phyloP scores from a whole-genome alignment of 2,113 vertebrate genomes.

The Scomber japonicus region DNA sequence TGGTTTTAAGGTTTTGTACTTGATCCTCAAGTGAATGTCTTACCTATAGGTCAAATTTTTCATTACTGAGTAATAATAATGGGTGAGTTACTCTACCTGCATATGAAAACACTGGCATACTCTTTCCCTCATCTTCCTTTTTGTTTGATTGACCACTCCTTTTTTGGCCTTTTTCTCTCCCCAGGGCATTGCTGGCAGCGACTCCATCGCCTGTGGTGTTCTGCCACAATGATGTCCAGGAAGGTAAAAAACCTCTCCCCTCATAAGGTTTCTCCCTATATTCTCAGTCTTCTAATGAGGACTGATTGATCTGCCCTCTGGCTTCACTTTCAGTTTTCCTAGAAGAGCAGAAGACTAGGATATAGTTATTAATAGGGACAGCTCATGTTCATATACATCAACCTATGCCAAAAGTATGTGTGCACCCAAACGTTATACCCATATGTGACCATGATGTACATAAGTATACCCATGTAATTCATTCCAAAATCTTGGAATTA shows the following conservation, averaged over 20 bases:
- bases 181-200: conserved; percentile 86
- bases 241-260: conserved; percentile 86
- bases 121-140: not conserved
- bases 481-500: no score
- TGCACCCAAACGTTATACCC: not conserved
- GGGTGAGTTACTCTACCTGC: not conserved
- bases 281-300: conserved; percentile 5
- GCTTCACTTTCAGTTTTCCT: conserved; percentile 17
- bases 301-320: conserved; percentile 14
- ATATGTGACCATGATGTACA: no score
- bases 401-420: not conserved
- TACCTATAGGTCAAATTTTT: no score
- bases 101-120: not conserved
- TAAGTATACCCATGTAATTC: no score
- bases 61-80: not conserved
- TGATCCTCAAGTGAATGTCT: no score
- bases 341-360: not conserved
- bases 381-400: conserved; percentile 33
- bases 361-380: conserved; percentile 38
- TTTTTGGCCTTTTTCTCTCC: conserved; percentile 1
- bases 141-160: not conserved
- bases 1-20: no score
- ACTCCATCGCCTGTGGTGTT: conserved; percentile 94
- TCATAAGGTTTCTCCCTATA: not conserved
- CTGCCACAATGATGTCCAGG: conserved; percentile 96